Evolutionary conservation across 2,113 vertebrate genomes (phyloP).

Genomic region (Hylia prasina): DNA sequence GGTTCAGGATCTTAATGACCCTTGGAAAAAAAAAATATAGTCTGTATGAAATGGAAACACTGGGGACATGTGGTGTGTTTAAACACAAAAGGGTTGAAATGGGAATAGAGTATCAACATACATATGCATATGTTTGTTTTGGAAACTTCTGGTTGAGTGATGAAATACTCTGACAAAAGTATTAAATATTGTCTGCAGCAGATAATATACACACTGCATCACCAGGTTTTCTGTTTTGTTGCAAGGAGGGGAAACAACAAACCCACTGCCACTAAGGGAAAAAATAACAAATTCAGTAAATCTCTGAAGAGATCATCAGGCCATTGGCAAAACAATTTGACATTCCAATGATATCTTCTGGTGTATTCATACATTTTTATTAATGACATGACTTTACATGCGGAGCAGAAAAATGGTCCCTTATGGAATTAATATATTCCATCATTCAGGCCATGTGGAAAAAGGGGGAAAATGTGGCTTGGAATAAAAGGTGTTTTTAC

Average conservation of each 20-base stretch:
- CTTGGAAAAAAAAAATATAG: neutral
- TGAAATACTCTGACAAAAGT: neutral
- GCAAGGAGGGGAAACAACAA: neutral
- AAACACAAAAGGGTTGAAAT: neutral
- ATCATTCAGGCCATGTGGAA: neutral
- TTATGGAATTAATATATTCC: neutral
- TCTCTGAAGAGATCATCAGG: neutral
- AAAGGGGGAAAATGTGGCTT: neutral
- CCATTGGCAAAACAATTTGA: neutral
- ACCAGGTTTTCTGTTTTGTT: neutral
- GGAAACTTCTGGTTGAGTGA: rapidly evolving
- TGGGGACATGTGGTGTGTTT: neutral
- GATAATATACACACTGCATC: too few relatives aligned
- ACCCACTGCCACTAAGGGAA: neutral
- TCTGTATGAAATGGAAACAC: neutral
- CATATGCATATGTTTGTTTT: rapidly evolving
- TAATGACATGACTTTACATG: neutral
- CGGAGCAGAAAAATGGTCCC: neutral
- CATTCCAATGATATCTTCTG: rapidly evolving
- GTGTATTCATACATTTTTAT: neutral
- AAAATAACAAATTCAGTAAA: neutral
- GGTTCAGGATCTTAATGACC: neutral
- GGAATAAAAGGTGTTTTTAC: neutral
- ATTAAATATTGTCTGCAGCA: neutral
- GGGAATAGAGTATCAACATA: neutral